Evolutionary conservation across 2,888 invertebrate genomes (phyloP).

Genomic region (Diachrysia chrysitis): DNA sequence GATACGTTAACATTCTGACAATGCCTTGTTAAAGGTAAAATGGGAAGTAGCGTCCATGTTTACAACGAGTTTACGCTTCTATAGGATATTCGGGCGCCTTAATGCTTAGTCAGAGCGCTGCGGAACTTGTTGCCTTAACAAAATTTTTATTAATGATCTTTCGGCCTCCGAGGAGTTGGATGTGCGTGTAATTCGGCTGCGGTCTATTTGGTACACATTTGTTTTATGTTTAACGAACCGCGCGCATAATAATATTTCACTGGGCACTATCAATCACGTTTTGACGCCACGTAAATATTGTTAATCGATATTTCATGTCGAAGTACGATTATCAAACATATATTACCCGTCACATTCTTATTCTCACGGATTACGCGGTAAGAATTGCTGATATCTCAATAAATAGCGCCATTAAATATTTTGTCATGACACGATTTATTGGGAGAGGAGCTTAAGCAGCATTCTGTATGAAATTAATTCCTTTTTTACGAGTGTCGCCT

Average conservation of each 20-base stretch:
- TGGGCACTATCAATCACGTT: constrained; percentile 58
- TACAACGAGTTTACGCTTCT: constrained; percentile 42
- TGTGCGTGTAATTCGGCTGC: constrained; percentile 69
- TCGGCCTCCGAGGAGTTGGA: constrained; percentile 56
- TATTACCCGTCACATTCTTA: constrained; percentile 55
- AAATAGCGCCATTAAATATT: constrained; percentile 77
- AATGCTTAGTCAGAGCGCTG: constrained; percentile 72
- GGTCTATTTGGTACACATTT: constrained; percentile 68
- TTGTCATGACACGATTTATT: constrained; percentile 72
- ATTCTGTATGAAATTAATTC: constrained; percentile 72
- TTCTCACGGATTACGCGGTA: constrained; percentile 55
- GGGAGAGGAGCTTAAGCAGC: constrained; percentile 63
- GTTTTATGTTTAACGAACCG: constrained; percentile 67
- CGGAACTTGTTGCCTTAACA: constrained; percentile 77
- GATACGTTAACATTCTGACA: constrained; percentile 84
- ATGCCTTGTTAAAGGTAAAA: constrained; percentile 79
- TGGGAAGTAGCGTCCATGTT: constrained; percentile 72
- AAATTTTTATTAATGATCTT: constrained; percentile 79
- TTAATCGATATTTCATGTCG: constrained; percentile 58
- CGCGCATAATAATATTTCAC: constrained; percentile 57
- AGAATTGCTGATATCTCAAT: constrained; percentile 68
- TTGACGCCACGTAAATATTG: constrained; percentile 52
- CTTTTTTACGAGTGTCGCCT: constrained; percentile 68
- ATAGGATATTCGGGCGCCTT: constrained; percentile 49
- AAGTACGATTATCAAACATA: constrained; percentile 51